Conservation (phyloP, 2,113 vertebrate species). For the Chloropsis hardwickii region DNA sequence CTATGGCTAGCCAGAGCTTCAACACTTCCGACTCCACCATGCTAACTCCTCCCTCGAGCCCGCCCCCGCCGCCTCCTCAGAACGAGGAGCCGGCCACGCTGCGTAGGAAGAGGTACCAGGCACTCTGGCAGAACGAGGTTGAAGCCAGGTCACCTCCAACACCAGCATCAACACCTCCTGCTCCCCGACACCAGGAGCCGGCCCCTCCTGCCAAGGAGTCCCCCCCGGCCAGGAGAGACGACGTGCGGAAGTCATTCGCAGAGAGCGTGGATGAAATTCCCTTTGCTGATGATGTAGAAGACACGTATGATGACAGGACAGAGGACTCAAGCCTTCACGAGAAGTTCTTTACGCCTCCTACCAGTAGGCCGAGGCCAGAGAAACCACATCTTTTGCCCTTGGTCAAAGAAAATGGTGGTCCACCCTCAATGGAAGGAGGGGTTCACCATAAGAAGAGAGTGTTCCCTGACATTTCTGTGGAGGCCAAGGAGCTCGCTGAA, state of each 20-base stretch:
- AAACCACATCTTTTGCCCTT: constrained; percentile 70
- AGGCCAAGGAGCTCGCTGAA: constrained; percentile 92
- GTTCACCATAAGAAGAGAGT: constrained; percentile 58
- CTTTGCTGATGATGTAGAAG: constrained; percentile 94
- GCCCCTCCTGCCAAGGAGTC: constrained; percentile 60
- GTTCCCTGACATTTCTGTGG: constrained; percentile 79
- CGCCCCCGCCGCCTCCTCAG: constrained; percentile 87
- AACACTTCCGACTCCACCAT: constrained; percentile 91
- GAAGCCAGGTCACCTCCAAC: constrained; percentile 39
- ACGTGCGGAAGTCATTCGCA: constrained; percentile 87
- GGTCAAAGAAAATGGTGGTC: constrained; percentile 83
- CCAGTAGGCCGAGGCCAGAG: constrained; percentile 72
- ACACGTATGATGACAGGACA: constrained; percentile 85
- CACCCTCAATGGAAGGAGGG: constrained; percentile 64
- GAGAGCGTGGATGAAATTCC: constrained; percentile 97
- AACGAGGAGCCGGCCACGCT: constrained; percentile 89
- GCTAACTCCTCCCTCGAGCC: constrained; percentile 96
- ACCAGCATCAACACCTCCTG: constrained; percentile 22
- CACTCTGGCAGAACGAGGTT: constrained; percentile 73
- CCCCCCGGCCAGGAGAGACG: constrained; percentile 63
- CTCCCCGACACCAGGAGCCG: neutral
- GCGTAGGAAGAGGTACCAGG: constrained; percentile 74
- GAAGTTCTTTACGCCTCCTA: constrained; percentile 84
- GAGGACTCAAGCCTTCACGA: constrained; percentile 82
- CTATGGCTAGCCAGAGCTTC: constrained; percentile 84